Conservation (phyloP, 2,113 vertebrate species). For the Balaeniceps rex region DNA sequence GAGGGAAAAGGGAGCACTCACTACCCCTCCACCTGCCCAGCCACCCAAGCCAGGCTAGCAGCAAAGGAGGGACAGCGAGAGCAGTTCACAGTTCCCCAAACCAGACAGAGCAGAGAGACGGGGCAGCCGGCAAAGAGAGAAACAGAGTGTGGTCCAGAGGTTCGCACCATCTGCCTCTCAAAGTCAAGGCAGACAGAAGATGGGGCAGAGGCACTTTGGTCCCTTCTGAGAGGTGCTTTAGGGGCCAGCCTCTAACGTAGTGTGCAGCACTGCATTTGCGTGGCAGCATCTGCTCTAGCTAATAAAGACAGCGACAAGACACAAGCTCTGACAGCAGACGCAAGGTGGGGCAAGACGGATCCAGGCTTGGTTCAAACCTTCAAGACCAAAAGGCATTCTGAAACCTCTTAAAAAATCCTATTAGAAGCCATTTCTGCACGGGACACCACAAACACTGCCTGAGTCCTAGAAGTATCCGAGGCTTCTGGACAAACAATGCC, state of each 20-base stretch:
- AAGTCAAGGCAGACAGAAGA: not conserved
- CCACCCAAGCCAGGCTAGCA: not conserved
- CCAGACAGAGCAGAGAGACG: not conserved
- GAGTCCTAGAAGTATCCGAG: not conserved
- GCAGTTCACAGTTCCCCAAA: accelerated
- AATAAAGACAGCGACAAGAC: not conserved
- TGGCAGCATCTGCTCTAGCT: not conserved
- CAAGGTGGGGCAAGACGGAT: not conserved
- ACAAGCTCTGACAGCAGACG: not conserved
- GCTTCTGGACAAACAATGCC: not conserved
- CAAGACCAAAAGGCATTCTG: not conserved
- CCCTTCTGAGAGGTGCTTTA: not conserved
- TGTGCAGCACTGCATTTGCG: accelerated
- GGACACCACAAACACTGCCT: not conserved
- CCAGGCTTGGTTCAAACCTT: not conserved
- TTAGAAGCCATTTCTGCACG: not conserved
- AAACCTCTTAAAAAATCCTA: not conserved
- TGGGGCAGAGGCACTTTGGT: not conserved
- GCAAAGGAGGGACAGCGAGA: not conserved
- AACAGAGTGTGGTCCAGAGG: not conserved
- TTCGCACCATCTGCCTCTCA: not conserved
- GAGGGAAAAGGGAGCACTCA: not conserved
- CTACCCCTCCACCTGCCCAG: no score
- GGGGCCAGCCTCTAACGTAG: not conserved
- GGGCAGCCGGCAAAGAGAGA: accelerated